Base-by-base conservation (phyloP, 2,113 vertebrate species). In the Phainopepla nitens region DNA sequence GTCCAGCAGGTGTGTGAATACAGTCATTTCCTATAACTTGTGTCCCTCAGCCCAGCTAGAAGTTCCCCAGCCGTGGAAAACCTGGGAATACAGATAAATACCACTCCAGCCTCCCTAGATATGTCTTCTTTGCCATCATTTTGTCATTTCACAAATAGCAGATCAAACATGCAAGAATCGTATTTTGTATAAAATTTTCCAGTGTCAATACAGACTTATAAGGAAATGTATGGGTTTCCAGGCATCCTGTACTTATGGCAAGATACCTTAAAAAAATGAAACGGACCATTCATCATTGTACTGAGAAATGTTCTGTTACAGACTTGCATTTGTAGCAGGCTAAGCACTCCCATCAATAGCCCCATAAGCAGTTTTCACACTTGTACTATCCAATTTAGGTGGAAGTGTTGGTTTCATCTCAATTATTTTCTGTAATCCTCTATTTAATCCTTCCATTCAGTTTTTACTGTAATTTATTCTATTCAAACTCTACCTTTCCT, bases 401-500 rank as follows among this genome's bases (percentile, higher is more conserved):
- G 56, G 56, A 39, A 94, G 87, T 28, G 65, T 53, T 94, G 79
- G 87, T 93, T 92, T 94, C 81, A 88, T 95, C 96, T 96, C 92
- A 96, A 94, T 96, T 97, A 97, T 89, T 82, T 88, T 87, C 62
- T 71, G 50, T 97, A 97, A 94, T 96, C 95, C 94, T 94, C 72
- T 64, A 68, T 78, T 95, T 96, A 96, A 96, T 96, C 90, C 91
- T 47, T 77, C 51, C 29, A 94, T 97, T 94, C 77, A 94, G 60
- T 31, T 93, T 95, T 95, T 92, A 81, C 93, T 91, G 60, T 57
- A 69, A 90, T 89, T 90, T 94, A 92, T 90, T 97, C 92, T 93
- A 88, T 91, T 95, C 82, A 93, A 90, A 79, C 7, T 83, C 81
- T 87, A 80, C 27, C 72, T 96, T 95, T 76, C 39, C 76, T 90